A percentile compares a stretch with the other conserved stretches of the same genome.
Evolutionary conservation across 1,140 invertebrate genomes (phyloP).

Genomic region (Papilio glaucus): DNA sequence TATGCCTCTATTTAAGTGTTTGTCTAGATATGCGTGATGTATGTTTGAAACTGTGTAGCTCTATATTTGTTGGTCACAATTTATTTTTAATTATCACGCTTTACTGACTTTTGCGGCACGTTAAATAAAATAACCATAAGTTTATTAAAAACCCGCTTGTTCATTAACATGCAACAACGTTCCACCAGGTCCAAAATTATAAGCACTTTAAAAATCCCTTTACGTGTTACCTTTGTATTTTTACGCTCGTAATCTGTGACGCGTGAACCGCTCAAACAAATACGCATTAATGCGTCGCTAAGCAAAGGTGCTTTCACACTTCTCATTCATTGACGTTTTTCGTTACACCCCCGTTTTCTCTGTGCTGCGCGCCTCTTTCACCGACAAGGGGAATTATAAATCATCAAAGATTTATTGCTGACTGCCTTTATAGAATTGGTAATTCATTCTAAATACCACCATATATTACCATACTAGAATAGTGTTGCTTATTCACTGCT

Average conservation of each 20-base stretch:
- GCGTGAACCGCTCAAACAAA: neutral
- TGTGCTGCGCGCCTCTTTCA: neutral
- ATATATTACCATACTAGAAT: too few relatives aligned
- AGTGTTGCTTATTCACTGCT: too few relatives aligned
- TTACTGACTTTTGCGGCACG: neutral
- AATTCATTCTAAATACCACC: slow-evolving; percentile 3
- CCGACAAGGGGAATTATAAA: neutral
- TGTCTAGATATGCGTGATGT: neutral
- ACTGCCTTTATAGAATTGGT: neutral
- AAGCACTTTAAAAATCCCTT: slow-evolving; percentile 1
- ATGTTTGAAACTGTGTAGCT: neutral
- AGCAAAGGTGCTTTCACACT: slow-evolving; percentile 29
- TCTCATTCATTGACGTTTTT: neutral
- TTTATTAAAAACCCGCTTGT: slow-evolving; percentile 10
- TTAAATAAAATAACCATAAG: slow-evolving; percentile 2
- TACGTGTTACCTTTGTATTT: slow-evolving; percentile 12
- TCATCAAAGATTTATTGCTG: slow-evolving; percentile 23
- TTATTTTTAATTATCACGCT: slow-evolving; percentile 11
- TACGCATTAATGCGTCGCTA: slow-evolving; percentile 30
- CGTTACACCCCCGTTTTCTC: neutral
- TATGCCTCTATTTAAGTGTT: too few relatives aligned
- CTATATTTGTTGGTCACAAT: neutral
- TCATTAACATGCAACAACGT: slow-evolving; percentile 14
- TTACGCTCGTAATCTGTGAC: slow-evolving; percentile 30
- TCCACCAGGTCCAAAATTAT: slow-evolving; percentile 6